Evolutionary conservation across 1,140 invertebrate genomes (phyloP).

Genomic region (Eubasilissa regina): DNA sequence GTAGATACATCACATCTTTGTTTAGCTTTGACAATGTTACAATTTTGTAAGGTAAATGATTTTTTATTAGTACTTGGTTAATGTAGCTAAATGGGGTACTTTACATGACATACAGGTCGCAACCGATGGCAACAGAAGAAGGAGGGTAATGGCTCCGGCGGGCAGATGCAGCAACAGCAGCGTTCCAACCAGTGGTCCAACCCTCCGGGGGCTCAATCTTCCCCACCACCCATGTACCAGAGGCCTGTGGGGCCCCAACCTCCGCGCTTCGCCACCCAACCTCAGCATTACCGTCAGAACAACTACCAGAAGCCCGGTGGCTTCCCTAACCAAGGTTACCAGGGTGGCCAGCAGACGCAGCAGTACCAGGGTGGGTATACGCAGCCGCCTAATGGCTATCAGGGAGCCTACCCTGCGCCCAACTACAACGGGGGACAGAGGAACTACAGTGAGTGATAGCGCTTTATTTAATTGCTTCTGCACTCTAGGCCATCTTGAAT

Average conservation of each 20-base stretch:
- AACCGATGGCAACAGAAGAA: slow-evolving; percentile 72
- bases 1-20: too few species aligned
- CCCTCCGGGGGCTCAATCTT: slow-evolving; percentile 63
- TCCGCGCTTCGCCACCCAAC: slow-evolving; percentile 61
- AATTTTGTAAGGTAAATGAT: too few species aligned
- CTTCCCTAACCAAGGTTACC: slow-evolving; percentile 60
- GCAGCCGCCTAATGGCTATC: slow-evolving; percentile 65
- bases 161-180: slow-evolving; percentile 19
- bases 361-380: slow-evolving; percentile 71
- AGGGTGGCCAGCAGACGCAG: slow-evolving; percentile 44
- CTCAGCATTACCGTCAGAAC: slow-evolving; percentile 46
- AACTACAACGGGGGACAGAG: slow-evolving; percentile 70
- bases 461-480: not conserved
- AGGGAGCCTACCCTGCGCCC: slow-evolving; percentile 63
- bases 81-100: slow-evolving; percentile 21
- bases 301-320: slow-evolving; percentile 41
- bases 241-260: slow-evolving; percentile 63
- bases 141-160: slow-evolving; percentile 59
- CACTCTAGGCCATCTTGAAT: too few species aligned
- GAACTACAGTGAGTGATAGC: slow-evolving; percentile 55
- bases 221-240: slow-evolving; percentile 41
- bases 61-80: too few species aligned
- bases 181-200: slow-evolving; percentile 67
- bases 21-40: too few species aligned
- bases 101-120: slow-evolving; percentile 63